phyloP scores from a whole-genome alignment of 2,113 vertebrate genomes.

The Anhinga rufa region DNA sequence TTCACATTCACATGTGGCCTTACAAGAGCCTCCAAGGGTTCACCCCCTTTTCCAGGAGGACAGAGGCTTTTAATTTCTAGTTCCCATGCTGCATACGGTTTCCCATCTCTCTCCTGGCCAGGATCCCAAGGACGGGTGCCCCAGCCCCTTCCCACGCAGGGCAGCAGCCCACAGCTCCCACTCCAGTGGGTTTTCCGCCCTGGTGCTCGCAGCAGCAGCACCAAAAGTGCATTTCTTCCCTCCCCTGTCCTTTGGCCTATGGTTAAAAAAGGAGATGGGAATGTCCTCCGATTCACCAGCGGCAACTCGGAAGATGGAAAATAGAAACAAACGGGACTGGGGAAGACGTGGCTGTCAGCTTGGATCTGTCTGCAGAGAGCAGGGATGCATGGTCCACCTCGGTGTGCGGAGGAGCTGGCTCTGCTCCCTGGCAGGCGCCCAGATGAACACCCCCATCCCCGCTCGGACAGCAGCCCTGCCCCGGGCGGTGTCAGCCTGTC shows the following conservation, averaged over 20 bases:
- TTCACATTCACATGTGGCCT: fast-evolving
- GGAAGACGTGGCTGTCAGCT: not conserved
- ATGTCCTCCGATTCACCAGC: not conserved
- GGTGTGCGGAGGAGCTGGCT: fast-evolving
- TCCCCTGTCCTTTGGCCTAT: not conserved
- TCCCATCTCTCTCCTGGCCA: not conserved
- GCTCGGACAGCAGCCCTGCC: not conserved
- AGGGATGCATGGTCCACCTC: fast-evolving
- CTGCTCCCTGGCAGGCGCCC: not conserved
- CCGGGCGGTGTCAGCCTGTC: fast-evolving
- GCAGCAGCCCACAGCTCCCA: not conserved
- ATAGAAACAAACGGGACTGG: not conserved
- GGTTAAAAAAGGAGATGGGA: not conserved
- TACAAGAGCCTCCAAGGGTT: fast-evolving
- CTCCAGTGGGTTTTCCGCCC: not conserved
- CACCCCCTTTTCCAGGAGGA: not conserved
- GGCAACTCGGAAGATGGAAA: not conserved
- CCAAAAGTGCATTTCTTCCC: not conserved
- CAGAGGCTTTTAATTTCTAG: not conserved
- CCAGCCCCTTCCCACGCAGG: not conserved
- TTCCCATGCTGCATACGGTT: fast-evolving
- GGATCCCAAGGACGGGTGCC: not conserved
- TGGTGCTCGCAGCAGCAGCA: fast-evolving
- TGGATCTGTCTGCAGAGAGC: not conserved
- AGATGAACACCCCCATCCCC: not conserved